Evolutionary conservation across 1,140 invertebrate genomes (phyloP).

Genomic region (Galleria mellonella): DNA sequence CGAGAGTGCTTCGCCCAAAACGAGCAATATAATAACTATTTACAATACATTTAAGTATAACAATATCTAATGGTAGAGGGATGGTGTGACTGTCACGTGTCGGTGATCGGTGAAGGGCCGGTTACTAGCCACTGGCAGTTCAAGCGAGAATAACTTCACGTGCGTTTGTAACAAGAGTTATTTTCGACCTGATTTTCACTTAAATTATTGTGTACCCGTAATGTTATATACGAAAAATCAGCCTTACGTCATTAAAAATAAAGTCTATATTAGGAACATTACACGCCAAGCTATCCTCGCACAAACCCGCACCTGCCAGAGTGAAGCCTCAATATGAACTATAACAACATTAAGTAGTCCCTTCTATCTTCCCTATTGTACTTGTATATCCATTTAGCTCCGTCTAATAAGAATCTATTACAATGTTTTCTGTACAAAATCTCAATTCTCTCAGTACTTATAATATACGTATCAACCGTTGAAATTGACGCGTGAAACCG

Average conservation of each 20-base stretch:
- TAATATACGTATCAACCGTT: conserved; percentile 8
- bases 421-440: conserved; percentile 23
- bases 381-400: conserved; percentile 15
- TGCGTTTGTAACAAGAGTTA: conserved; percentile 9
- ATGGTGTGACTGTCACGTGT: not conserved
- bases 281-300: conserved; percentile 51
- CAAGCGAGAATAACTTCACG: conserved; percentile 47
- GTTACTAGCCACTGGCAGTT: conserved; percentile 3
- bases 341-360: conserved; percentile 10
- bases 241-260: conserved; percentile 53
- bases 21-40: conserved; percentile 23
- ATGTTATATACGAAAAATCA: conserved; percentile 48
- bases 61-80: not conserved
- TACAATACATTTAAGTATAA: conserved; percentile 16
- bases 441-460: conserved; percentile 12
- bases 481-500: conserved; percentile 15
- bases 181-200: conserved; percentile 14
- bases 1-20: conserved; percentile 12
- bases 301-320: conserved; percentile 13
- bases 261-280: conserved; percentile 60
- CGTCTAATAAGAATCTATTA: conserved; percentile 15
- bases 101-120: not conserved
- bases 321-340: conserved; percentile 17
- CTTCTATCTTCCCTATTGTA: conserved; percentile 8
- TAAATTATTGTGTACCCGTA: conserved; percentile 47